A percentile compares a stretch with the other conserved stretches of the same genome.
Evolutionary conservation across 2,888 invertebrate genomes (phyloP).

Genomic region (Sesia apiformis): DNA sequence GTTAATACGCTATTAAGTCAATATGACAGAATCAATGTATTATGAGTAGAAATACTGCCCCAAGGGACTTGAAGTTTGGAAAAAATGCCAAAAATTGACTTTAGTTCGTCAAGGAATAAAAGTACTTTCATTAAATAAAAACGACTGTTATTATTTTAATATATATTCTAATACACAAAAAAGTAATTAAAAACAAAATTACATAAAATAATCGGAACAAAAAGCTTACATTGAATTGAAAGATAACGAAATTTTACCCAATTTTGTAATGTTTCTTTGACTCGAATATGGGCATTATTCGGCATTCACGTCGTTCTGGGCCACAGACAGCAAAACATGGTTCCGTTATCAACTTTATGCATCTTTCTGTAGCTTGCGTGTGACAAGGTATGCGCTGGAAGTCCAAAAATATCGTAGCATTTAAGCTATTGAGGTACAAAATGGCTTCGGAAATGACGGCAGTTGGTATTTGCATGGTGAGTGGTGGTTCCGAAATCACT

Average conservation of each 20-base stretch:
- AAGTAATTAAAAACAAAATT: too few relatives aligned
- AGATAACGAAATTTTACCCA: background rate
- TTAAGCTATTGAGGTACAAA: background rate
- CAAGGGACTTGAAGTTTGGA: background rate
- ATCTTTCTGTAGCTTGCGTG: conserved; percentile 5
- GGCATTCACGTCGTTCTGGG: background rate
- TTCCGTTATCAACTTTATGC: conserved; percentile 5
- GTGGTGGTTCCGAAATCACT: conserved; percentile 2
- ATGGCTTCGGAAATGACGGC: background rate
- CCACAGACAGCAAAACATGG: background rate
- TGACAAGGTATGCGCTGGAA: conserved; percentile 5
- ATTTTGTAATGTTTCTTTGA: background rate
- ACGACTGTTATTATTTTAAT: background rate
- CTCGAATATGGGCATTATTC: background rate
- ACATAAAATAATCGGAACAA: background rate
- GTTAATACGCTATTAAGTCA: too few relatives aligned
- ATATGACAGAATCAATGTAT: background rate
- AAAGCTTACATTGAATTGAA: background rate
- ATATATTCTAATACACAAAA: too few relatives aligned
- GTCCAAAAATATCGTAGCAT: background rate
- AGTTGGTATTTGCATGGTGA: background rate
- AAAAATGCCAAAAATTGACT: background rate
- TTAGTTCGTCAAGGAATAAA: background rate
- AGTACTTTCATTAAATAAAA: background rate
- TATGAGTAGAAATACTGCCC: background rate